Evolutionary conservation across 64 coral and sea anemone species (phyloP), one percentile per base, ranked within the genome.

Genomic region (Acropora yongei): DNA sequence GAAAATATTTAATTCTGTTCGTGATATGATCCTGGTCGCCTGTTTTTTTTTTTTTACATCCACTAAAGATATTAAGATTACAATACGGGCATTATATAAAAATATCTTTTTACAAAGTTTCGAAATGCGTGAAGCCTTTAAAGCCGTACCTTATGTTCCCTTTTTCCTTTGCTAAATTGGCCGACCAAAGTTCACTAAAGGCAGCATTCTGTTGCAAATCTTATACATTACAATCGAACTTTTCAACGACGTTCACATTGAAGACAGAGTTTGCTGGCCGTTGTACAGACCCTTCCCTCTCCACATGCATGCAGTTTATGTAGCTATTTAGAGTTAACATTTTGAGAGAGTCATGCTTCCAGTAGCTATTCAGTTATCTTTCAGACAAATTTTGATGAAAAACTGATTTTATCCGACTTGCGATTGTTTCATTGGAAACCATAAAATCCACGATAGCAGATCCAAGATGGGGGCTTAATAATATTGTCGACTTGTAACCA

Each of bases 331-430:
- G 63, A 67, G 11, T 67, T 67, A 14, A 67, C 12, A 67, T 67
- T 67, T 67, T 67, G 63, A 67, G 63, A 67, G 63, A 20, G 5
- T 74, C 71, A 30, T 41, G 71, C 71, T 74, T 74, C 71, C 20
- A 40, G 71, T 74, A 74, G 63, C 63, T 67, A 67, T 67, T 67
- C 63, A 67, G 63, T 67, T 67, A 67, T 67, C 63, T 67, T 67
- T 67, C 63, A 67, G 17, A 0, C 63, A 67, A 3, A 67, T 67
- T 67, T 67, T 67, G 63, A 67, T 67, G 17, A 67, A 67, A 67
- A 67, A 18, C 0, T 67, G 63, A 8, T 67, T 67, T 67, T 67
- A 6, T 67, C 11, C 63, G 0, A 67, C 63, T 67, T 67, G 63
- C 3, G 63, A 67, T 67, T 67, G 17, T 67, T 67, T 67, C 6